A percentile compares a stretch with the other conserved stretches of the same genome.
phyloP scores from a whole-genome alignment of 2,797 vertebrate genomes.

The Thalassophryne amazonica region DNA sequence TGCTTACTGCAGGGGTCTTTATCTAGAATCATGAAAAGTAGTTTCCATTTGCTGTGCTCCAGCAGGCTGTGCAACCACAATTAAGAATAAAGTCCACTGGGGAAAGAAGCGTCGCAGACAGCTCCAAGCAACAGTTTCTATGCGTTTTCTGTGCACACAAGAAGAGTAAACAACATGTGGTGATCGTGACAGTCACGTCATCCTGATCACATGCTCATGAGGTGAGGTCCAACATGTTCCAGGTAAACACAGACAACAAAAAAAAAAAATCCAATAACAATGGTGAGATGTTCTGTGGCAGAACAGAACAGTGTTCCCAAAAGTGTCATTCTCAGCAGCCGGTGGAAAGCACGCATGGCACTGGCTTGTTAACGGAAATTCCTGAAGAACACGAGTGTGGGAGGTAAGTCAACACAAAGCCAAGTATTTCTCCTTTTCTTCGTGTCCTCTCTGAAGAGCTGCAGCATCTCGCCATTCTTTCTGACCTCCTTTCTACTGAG shows the following conservation, averaged over 20 bases:
- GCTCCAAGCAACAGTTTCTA: slow-evolving; percentile 71
- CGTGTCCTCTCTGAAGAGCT: slow-evolving; percentile 11
- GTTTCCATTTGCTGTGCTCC: slow-evolving; percentile 11
- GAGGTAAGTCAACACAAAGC: slow-evolving; percentile 28
- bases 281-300: neutral
- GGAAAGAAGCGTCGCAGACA: slow-evolving; percentile 28
- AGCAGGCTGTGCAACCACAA: slow-evolving; percentile 5
- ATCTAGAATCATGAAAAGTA: slow-evolving; percentile 25
- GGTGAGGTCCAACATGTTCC: slow-evolving; percentile 33
- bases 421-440: slow-evolving; percentile 25
- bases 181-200: slow-evolving; percentile 41
- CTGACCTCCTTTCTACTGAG: slow-evolving; percentile 50
- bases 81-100: slow-evolving; percentile 37
- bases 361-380: slow-evolving; percentile 25
- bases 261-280: slow-evolving; percentile 17
- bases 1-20: slow-evolving; percentile 20
- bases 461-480: slow-evolving; percentile 13
- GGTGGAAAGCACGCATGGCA: slow-evolving; percentile 20
- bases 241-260: slow-evolving; percentile 49
- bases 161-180: slow-evolving; percentile 65
- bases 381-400: slow-evolving; percentile 18
- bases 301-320: neutral
- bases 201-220: slow-evolving; percentile 41
- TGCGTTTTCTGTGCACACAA: slow-evolving; percentile 31
- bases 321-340: slow-evolving; percentile 46